phyloP scores from a whole-genome alignment of 2,113 vertebrate genomes.

The Mesocricetus auratus region DNA sequence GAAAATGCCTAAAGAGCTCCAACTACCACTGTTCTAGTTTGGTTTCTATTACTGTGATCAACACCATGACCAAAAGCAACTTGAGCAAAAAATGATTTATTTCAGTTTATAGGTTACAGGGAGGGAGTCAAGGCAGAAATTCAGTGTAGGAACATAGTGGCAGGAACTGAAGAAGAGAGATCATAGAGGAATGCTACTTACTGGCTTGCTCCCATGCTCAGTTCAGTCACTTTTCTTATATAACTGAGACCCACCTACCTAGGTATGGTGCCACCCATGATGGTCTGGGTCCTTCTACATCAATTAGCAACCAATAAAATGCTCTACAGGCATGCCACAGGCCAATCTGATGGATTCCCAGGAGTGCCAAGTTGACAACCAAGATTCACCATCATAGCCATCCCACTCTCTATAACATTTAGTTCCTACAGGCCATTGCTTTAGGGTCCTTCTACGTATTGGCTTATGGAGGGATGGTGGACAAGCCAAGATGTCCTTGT shows the following conservation, averaged over 20 bases:
- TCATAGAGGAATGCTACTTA: background rate
- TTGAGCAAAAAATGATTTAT: background rate
- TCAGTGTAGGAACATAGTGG: background rate
- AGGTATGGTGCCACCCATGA: background rate
- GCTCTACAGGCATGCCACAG: background rate
- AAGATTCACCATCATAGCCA: background rate
- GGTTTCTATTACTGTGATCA: background rate
- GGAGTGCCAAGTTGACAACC: background rate
- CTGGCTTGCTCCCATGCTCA: background rate
- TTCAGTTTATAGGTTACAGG: background rate
- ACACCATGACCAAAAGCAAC: background rate
- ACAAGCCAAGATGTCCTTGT: background rate
- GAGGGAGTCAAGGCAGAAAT: background rate
- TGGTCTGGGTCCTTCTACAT: background rate
- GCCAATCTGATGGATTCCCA: background rate
- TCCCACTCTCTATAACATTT: background rate
- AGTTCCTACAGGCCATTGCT: background rate
- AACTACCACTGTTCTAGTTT: background rate
- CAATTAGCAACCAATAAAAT: background rate
- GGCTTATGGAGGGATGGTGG: background rate
- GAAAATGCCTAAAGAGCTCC: background rate
- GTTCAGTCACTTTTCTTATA: background rate
- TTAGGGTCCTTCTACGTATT: background rate
- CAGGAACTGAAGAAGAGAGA: background rate
- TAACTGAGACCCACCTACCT: background rate